phyloP scores from a whole-genome alignment of 2,888 invertebrate species.

The Aelia acuminata region DNA sequence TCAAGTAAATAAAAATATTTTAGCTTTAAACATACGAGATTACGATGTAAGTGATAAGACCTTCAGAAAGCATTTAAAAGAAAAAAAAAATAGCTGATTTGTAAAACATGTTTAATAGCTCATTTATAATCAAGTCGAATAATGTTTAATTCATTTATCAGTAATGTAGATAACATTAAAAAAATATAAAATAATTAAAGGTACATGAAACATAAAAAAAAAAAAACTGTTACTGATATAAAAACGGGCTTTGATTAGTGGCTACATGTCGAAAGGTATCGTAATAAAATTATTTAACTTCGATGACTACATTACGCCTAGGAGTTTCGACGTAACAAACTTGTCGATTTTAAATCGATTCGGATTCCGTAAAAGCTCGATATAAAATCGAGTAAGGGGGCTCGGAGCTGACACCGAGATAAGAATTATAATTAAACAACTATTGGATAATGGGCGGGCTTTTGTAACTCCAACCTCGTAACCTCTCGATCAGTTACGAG shows the following conservation, averaged over 20 bases:
- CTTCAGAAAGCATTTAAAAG: no score
- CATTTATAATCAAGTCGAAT: no score
- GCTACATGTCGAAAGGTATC: background rate
- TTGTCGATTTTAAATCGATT: background rate
- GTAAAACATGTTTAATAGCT: no score
- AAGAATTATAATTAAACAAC: constrained; percentile 51
- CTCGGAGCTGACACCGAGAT: background rate
- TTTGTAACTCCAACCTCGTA: constrained; percentile 40
- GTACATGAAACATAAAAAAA: background rate
- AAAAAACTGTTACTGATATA: background rate
- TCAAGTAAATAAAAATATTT: no score
- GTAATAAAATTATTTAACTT: background rate
- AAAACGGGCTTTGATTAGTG: background rate
- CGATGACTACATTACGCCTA: background rate
- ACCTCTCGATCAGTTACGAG: constrained; percentile 32
- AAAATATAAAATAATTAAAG: background rate
- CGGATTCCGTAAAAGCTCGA: background rate
- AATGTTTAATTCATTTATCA: no score
- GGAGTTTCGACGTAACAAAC: background rate
- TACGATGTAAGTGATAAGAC: no score
- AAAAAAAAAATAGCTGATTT: no score
- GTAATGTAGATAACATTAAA: no score
- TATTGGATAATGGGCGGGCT: constrained; percentile 49
- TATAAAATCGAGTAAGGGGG: background rate
- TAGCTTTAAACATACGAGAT: no score